Conservation (phyloP, 2,888 invertebrate species). For the Amphiduros pacificus region DNA sequence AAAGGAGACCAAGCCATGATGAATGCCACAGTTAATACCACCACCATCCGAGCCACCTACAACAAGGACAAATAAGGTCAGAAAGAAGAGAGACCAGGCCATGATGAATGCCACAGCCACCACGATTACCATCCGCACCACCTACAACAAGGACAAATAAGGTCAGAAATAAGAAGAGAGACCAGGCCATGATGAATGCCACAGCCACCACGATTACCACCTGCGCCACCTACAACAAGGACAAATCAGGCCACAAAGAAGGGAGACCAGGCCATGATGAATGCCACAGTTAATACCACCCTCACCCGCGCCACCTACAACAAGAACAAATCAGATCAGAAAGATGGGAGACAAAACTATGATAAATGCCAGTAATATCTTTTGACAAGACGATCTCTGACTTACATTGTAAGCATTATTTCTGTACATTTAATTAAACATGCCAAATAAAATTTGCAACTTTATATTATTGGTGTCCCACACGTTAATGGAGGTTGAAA, state of each 20-base stretch:
- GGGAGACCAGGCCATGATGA: constrained; percentile 61
- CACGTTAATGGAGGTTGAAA: no score
- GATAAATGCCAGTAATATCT: neutral
- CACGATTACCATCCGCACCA: constrained; percentile 62
- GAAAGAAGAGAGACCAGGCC: constrained; percentile 61
- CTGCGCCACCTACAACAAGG: constrained; percentile 59
- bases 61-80: constrained; percentile 43
- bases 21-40: constrained; percentile 61
- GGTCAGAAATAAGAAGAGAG: constrained; percentile 52
- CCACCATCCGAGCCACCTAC: constrained; percentile 62
- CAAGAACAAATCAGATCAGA: neutral
- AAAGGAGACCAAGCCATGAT: constrained; percentile 61
- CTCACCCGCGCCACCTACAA: constrained; percentile 62
- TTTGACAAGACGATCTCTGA: no score
- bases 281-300: constrained; percentile 60
- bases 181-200: constrained; percentile 61
- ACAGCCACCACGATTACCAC: constrained; percentile 62
- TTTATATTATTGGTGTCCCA: no score
- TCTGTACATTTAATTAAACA: no score
- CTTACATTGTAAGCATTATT: no score
- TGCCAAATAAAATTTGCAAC: no score
- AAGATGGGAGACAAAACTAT: neutral
- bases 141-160: constrained; percentile 41
- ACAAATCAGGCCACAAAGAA: constrained; percentile 60
- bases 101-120: constrained; percentile 60